phyloP scores from a whole-genome alignment of 2,113 vertebrate genomes.

The Potamarius usumacintae region DNA sequence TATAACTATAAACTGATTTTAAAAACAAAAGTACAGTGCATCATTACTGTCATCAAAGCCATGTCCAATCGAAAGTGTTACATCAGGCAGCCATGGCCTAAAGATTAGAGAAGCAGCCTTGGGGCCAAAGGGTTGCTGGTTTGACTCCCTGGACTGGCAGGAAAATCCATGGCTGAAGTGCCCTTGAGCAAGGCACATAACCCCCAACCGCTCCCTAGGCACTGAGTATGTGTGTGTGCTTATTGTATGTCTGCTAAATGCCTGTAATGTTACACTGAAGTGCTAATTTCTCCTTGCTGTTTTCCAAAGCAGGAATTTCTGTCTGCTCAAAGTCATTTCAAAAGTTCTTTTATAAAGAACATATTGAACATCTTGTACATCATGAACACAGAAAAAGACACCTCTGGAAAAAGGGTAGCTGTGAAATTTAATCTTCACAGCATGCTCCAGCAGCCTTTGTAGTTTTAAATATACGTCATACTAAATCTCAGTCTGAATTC shows the following conservation, averaged over 20 bases:
- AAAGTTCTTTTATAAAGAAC: conserved; percentile 11
- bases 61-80: neutral
- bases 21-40: neutral
- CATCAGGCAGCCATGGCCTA: no score
- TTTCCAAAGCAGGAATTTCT: neutral
- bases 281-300: neutral
- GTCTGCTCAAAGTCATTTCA: neutral
- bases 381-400: neutral
- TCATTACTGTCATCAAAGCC: neutral
- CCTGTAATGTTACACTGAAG: neutral
- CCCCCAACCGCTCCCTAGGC: no score
- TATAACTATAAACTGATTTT: neutral
- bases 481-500: neutral
- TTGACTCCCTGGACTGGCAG: no score
- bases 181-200: no score
- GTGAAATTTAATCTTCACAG: conserved; percentile 2
- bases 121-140: no score
- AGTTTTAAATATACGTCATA: conserved; percentile 9
- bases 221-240: no score
- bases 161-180: no score
- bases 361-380: neutral
- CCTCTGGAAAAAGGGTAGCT: neutral
- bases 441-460: neutral
- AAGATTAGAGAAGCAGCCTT: no score
- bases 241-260: no score